phyloP scores from a whole-genome alignment of 2,113 vertebrate genomes.

The Lipophrys pholis region DNA sequence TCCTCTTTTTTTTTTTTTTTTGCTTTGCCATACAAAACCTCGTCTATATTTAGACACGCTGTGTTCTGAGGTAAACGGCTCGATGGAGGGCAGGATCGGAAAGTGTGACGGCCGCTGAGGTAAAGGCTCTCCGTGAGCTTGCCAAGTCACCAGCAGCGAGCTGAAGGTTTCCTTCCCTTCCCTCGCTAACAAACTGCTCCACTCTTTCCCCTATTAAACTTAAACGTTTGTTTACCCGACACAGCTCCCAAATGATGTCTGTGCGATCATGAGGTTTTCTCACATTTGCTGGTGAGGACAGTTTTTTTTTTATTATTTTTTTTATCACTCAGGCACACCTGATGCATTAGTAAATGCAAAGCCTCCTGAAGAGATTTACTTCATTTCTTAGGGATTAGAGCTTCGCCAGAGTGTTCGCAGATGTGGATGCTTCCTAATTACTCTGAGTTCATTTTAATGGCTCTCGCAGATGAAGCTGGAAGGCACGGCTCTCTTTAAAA shows the following conservation, averaged over 20 bases:
- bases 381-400: constrained; percentile 36
- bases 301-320: not conserved
- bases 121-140: constrained; percentile 19
- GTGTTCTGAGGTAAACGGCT: constrained; percentile 34
- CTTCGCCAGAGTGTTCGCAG: constrained; percentile 63
- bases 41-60: constrained; percentile 34
- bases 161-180: constrained; percentile 21
- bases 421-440: constrained; percentile 60
- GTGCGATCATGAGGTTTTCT: constrained; percentile 28
- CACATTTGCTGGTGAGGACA: not conserved
- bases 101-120: constrained; percentile 64
- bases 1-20: constrained; percentile 17
- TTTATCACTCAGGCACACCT: constrained; percentile 39
- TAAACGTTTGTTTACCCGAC: constrained; percentile 26
- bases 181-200: constrained; percentile 3
- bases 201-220: not conserved
- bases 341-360: constrained; percentile 39
- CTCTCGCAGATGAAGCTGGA: constrained; percentile 19
- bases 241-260: constrained; percentile 7
- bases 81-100: constrained; percentile 58
- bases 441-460: constrained; percentile 48
- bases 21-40: constrained; percentile 20
- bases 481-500: constrained; percentile 27
- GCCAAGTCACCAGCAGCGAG: constrained; percentile 46
- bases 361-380: constrained; percentile 56